Evolutionary conservation across 2,797 vertebrate genomes (phyloP).

Genomic region (Melopsittacus undulatus): DNA sequence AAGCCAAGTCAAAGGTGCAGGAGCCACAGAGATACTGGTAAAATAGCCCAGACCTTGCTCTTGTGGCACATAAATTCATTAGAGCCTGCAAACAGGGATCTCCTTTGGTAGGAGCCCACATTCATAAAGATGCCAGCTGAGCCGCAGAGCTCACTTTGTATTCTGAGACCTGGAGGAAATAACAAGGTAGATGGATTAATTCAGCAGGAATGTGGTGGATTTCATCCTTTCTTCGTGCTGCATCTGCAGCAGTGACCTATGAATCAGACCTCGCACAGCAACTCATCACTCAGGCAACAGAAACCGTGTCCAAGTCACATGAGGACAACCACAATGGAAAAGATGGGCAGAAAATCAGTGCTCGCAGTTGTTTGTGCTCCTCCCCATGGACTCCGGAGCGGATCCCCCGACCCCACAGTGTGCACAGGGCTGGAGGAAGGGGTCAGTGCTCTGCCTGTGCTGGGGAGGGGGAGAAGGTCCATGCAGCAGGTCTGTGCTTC

Average conservation of each 20-base stretch:
- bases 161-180: not conserved
- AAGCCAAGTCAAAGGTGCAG: not conserved
- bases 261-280: not conserved
- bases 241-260: not conserved
- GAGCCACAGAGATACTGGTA: not conserved
- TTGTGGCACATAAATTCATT: not conserved
- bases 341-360: not conserved
- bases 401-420: rapidly evolving
- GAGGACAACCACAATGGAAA: not conserved
- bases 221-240: not conserved
- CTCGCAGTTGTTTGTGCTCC: not conserved
- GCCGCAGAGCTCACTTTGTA: not conserved
- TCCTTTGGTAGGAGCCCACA: not conserved
- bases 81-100: not conserved
- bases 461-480: not conserved
- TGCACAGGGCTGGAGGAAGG: not conserved
- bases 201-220: not conserved
- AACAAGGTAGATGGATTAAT: not conserved
- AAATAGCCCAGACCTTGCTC: not conserved
- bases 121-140: not conserved
- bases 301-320: not conserved
- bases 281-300: not conserved
- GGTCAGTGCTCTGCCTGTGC: too few relatives aligned
- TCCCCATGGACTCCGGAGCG: not conserved
- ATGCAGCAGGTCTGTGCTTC: not conserved